Percentiles rank a stretch among this genome's conserved stretches.
phyloP scores from a whole-genome alignment of 2,113 vertebrate genomes.

The Sebastes fasciatus region DNA sequence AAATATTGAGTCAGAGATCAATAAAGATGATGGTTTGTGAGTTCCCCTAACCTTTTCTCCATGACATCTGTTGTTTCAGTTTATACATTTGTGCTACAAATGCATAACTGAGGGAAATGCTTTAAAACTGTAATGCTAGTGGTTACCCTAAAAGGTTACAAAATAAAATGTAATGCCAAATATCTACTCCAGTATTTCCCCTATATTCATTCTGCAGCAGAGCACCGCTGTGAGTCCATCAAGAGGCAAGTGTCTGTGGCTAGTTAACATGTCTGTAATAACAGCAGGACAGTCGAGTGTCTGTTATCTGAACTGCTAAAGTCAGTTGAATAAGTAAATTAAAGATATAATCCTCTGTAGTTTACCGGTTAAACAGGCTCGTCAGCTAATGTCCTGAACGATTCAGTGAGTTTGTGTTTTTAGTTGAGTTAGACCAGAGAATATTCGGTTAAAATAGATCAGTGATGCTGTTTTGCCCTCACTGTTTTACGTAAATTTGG shows the following conservation, averaged over 20 bases:
- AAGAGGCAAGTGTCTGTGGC: too few species aligned
- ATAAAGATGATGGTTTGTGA: constrained; percentile 17
- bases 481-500: background rate
- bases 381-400: background rate
- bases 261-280: background rate
- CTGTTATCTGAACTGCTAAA: background rate
- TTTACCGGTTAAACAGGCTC: background rate
- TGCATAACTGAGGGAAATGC: background rate
- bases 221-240: background rate
- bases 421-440: background rate
- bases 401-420: background rate
- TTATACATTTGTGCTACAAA: background rate
- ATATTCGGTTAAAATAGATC: background rate
- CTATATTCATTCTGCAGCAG: background rate
- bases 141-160: background rate
- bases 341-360: background rate
- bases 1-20: constrained; percentile 30
- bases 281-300: background rate
- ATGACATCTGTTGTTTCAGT: background rate
- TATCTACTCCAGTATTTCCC: background rate
- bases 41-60: background rate
- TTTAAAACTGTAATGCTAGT: background rate
- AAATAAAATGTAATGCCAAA: background rate
- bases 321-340: background rate
- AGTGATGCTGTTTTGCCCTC: background rate